Conservation (phyloP, 1,140 invertebrate species). For the Anastrepha ludens region DNA sequence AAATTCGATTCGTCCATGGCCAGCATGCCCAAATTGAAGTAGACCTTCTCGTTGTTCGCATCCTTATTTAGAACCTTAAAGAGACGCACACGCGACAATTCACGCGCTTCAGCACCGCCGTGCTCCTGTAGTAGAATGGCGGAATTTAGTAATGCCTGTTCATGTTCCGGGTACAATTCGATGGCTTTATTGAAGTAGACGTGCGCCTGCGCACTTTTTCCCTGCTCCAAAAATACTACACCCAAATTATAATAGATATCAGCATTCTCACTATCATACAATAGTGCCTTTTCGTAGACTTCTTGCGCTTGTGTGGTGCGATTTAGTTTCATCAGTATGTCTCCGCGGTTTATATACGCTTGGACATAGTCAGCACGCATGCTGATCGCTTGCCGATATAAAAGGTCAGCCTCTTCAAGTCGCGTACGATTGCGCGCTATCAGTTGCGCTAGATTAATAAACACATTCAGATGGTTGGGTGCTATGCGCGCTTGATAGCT, state of each 20-base stretch:
- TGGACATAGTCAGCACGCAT: conserved; percentile 98
- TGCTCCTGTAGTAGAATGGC: conserved; percentile 95
- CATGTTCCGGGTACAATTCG: conserved; percentile 94
- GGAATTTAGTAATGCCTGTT: conserved; percentile 95
- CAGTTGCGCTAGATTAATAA: conserved; percentile 95
- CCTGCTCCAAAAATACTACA: conserved; percentile 94
- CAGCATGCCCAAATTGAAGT: conserved; percentile 97
- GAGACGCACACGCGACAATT: conserved; percentile 86
- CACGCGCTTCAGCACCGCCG: conserved; percentile 85
- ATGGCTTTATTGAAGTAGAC: conserved; percentile 95
- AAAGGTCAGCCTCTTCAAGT: conserved; percentile 93
- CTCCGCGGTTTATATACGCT: conserved; percentile 97
- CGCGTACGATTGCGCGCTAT: conserved; percentile 94
- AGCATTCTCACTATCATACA: conserved; percentile 95
- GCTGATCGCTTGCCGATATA: conserved; percentile 95
- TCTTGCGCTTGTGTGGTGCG: conserved; percentile 95
- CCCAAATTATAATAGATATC: conserved; percentile 99
- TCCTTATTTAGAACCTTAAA: conserved; percentile 88
- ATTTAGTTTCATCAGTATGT: conserved; percentile 96
- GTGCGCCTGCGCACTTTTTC: conserved; percentile 91
- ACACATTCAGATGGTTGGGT: conserved; percentile 96
- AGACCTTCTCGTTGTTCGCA: conserved; percentile 88
- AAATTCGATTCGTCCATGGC: conserved; percentile 95
- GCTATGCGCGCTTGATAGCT: conserved; percentile 96
- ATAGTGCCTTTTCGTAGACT: conserved; percentile 93